phyloP scores from a whole-genome alignment of 2,888 invertebrate species.

The Parnassius orleans region DNA sequence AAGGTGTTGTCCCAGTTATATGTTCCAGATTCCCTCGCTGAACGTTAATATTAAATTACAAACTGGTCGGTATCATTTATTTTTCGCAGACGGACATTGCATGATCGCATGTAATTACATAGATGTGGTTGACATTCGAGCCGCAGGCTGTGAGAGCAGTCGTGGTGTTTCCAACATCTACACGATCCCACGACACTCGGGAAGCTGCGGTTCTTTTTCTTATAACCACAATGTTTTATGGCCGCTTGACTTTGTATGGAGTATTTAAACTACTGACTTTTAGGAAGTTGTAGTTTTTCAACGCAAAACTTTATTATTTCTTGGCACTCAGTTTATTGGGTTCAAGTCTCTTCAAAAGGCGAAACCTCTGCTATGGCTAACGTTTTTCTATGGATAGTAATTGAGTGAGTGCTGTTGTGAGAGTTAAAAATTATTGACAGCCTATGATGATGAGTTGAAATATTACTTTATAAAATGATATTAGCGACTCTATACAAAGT shows the following conservation, averaged over 20 bases:
- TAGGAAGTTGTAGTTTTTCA: too few species aligned
- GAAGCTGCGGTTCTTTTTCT: conserved; percentile 64
- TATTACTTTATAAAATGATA: too few species aligned
- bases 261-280: neutral
- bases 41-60: conserved; percentile 20
- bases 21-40: neutral
- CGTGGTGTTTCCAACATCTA: conserved; percentile 46
- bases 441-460: too few species aligned
- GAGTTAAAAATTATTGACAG: too few species aligned
- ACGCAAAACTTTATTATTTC: too few species aligned
- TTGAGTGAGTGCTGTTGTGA: too few species aligned
- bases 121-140: conserved; percentile 69
- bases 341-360: too few species aligned
- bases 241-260: conserved; percentile 2
- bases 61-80: conserved; percentile 19
- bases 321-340: too few species aligned
- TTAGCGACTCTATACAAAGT: too few species aligned
- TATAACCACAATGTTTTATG: conserved; percentile 29
- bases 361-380: too few species aligned
- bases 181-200: conserved; percentile 59
- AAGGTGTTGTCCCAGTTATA: neutral
- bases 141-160: conserved; percentile 43
- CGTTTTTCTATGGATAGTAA: too few species aligned
- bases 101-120: conserved; percentile 57
- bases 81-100: conserved; percentile 23